These are phyloP conservation scores for Notodonta dromedarius DNA, from an alignment of 2,888 invertebrate genomes.

Conservation along the genomic window DNA sequence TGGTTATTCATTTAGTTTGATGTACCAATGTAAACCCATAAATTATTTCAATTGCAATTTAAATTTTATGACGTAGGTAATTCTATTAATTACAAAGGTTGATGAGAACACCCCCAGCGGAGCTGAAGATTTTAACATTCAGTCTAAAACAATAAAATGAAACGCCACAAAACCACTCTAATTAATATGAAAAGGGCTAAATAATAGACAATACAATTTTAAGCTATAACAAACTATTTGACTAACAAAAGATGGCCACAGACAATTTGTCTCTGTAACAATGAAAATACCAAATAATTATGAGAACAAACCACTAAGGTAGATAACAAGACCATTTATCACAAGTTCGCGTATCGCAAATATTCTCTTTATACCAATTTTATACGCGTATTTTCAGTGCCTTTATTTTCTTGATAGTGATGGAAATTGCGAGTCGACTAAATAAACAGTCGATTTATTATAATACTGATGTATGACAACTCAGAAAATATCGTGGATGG, in stretches of 20 bases:
- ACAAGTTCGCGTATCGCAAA: conserved; percentile 42
- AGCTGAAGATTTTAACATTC: conserved; percentile 12
- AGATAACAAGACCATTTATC: conserved; percentile 40
- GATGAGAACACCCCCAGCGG: conserved; percentile 5
- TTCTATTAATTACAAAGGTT: too few relatives aligned
- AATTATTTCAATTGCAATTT: too few relatives aligned
- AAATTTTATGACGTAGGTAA: too few relatives aligned
- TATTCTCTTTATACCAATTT: conserved; percentile 46
- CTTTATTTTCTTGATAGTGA: conserved; percentile 6
- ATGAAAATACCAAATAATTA: conserved; percentile 32
- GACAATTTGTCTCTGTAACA: conserved; percentile 32
- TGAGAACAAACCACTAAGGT: conserved; percentile 40
- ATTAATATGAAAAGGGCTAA: conserved; percentile 16
- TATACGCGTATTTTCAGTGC: conserved; percentile 18
- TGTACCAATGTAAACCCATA: too few relatives aligned
- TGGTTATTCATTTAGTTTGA: too few relatives aligned
- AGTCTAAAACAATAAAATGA: conserved; percentile 16
- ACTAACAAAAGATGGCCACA: conserved; percentile 32
- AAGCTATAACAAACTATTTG: conserved; percentile 24
- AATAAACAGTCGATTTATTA: neutral
- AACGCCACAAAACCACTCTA: conserved; percentile 17
- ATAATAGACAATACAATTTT: conserved; percentile 18
- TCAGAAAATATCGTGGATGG: too few relatives aligned
- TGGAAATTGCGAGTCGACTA: neutral
- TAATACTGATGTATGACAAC: neutral